These are phyloP conservation scores for Zaprionus camerounensis DNA, from an alignment of 1,140 invertebrate genomes.

Conservation along the genomic window DNA sequence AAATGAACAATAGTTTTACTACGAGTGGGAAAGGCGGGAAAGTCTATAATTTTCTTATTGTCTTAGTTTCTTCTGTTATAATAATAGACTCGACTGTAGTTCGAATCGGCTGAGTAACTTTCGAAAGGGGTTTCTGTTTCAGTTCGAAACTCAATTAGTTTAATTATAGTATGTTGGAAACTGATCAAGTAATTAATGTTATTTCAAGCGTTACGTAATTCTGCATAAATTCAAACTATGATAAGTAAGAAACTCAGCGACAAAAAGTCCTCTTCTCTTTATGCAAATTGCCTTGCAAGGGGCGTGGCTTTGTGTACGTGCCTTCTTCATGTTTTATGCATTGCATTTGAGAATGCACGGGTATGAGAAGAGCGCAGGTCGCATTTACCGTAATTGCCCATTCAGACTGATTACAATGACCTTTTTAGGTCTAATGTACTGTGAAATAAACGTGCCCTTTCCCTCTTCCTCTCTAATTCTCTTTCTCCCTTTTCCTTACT, in stretches of 20 bases:
- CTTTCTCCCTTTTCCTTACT: background rate
- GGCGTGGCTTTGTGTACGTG: background rate
- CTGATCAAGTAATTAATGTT: conserved; percentile 3
- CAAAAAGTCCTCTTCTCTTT: background rate
- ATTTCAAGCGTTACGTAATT: background rate
- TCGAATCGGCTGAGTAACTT: conserved; percentile 36
- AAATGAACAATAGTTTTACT: conserved; percentile 21
- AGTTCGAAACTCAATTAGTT: conserved; percentile 9
- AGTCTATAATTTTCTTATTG: conserved; percentile 45
- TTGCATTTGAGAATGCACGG: background rate
- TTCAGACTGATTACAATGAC: conserved; percentile 9
- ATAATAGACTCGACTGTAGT: conserved; percentile 31
- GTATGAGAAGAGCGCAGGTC: background rate
- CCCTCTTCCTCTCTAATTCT: background rate
- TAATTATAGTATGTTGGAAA: background rate
- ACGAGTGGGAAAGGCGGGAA: conserved; percentile 34
- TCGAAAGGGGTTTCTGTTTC: conserved; percentile 19
- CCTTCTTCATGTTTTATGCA: background rate
- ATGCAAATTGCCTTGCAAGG: conserved; percentile 2
- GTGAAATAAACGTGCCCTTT: background rate
- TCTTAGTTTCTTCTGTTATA: conserved; percentile 29
- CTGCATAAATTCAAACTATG: background rate
- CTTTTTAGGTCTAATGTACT: conserved; percentile 4
- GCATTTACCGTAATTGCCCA: conserved; percentile 12
- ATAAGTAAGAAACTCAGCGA: background rate